A percentile compares a stretch with the other conserved stretches of the same genome.
Conservation (phyloP, 2,797 vertebrate species). For the Cercopithecus petaurista region DNA sequence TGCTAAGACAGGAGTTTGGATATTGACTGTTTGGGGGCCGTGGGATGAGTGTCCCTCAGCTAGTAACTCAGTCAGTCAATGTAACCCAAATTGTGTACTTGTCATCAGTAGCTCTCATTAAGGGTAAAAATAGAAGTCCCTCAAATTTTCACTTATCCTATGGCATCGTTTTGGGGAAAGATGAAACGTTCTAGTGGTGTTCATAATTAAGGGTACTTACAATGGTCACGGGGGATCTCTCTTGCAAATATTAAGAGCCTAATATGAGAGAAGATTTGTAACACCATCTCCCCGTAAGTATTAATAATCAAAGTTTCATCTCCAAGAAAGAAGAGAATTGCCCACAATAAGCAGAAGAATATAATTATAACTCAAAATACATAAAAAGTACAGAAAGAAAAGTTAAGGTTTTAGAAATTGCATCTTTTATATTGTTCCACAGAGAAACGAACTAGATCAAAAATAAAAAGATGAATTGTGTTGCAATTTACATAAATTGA, state of each 20-base stretch:
- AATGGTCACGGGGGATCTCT: neutral
- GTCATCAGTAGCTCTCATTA: neutral
- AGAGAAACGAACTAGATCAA: constrained; percentile 12
- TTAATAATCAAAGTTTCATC: constrained; percentile 5
- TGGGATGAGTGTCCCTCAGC: neutral
- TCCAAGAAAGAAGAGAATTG: constrained; percentile 38
- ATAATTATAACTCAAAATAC: constrained; percentile 45
- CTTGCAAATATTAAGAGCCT: neutral
- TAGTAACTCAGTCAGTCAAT: neutral
- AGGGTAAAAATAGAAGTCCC: neutral
- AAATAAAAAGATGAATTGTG: constrained; percentile 30
- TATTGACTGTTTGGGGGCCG: neutral
- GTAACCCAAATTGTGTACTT: neutral
- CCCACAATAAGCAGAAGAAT: neutral
- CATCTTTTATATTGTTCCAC: neutral
- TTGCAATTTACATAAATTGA: constrained; percentile 51
- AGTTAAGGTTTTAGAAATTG: constrained; percentile 31
- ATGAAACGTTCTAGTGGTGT: neutral
- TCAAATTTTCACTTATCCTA: constrained; percentile 1
- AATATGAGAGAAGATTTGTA: neutral
- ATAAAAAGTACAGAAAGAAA: constrained; percentile 25
- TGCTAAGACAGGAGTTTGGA: neutral
- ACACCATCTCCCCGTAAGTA: neutral
- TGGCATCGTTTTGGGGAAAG: neutral
- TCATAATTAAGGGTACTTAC: neutral